These are phyloP conservation scores for Orycteropus afer DNA, from an alignment of 2,113 vertebrate species.

Conservation along the genomic window DNA sequence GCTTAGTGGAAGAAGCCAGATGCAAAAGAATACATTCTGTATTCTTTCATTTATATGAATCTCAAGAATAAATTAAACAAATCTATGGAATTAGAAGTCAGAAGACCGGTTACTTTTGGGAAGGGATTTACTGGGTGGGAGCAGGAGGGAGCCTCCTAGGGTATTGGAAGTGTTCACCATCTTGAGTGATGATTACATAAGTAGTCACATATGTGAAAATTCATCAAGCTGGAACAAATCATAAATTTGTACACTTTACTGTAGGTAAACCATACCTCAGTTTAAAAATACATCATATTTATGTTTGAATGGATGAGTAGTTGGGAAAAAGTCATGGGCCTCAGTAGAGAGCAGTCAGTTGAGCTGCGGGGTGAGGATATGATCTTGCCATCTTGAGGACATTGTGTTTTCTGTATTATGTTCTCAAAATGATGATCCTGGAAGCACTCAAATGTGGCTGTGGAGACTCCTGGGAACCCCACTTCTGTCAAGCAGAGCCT, in stretches of 20 bases:
- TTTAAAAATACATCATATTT: background rate
- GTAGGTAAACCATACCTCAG: background rate
- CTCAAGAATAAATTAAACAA: background rate
- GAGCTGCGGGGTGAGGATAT: background rate
- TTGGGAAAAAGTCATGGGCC: background rate
- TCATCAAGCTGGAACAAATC: background rate
- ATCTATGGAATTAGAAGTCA: background rate
- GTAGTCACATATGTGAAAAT: background rate
- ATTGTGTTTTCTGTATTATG: background rate
- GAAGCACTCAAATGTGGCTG: background rate
- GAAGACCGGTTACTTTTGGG: too few relatives aligned
- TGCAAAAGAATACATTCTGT: background rate
- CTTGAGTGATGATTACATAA: background rate
- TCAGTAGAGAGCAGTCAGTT: background rate
- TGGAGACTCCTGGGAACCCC: background rate
- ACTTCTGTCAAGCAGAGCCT: background rate
- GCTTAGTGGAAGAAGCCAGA: background rate
- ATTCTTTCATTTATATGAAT: background rate
- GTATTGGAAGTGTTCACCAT: background rate
- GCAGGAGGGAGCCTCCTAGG: background rate
- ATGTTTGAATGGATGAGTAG: background rate
- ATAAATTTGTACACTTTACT: background rate
- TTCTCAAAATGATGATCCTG: background rate
- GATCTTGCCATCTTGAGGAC: background rate
- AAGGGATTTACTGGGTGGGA: background rate